Conservation (phyloP, 2,113 vertebrate genomes). For the Menura novaehollandiae region DNA sequence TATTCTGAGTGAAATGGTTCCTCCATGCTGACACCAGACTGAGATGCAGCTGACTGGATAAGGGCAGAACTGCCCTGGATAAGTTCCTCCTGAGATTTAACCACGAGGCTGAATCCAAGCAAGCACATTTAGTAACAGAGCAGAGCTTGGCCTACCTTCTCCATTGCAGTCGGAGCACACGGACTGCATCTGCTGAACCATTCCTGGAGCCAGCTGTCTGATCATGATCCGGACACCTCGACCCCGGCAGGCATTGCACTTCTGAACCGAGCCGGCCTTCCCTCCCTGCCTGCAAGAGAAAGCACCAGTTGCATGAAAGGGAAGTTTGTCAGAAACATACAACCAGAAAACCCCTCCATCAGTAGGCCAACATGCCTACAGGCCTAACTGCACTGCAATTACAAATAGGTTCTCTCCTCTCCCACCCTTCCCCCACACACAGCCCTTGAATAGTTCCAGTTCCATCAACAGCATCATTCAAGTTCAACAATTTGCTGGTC, state of each 20-base stretch:
- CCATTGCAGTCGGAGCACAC: constrained; percentile 97
- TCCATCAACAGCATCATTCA: neutral
- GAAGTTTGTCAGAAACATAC: neutral
- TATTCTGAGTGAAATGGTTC: neutral
- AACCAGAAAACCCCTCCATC: neutral
- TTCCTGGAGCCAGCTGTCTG: constrained; percentile 95
- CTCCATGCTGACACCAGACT: neutral
- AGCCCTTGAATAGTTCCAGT: neutral
- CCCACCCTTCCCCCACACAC: neutral
- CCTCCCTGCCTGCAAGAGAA: constrained; percentile 87
- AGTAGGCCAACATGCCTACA: neutral
- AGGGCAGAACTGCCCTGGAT: neutral
- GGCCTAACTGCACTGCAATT: neutral
- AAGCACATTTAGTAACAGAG: neutral
- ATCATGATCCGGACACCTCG: constrained; percentile 96
- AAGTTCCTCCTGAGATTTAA: neutral
- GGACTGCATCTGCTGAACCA: constrained; percentile 99
- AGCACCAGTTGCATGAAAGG: neutral
- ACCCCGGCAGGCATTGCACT: constrained; percentile 91
- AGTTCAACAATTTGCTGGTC: neutral
- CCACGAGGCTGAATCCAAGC: neutral
- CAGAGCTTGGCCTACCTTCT: constrained; percentile 80
- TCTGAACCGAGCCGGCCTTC: constrained; percentile 95
- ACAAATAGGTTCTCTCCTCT: neutral
- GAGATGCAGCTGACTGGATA: neutral